Conservation (phyloP, 2,797 vertebrate genomes). For the Oceanodroma leucorhoa region DNA sequence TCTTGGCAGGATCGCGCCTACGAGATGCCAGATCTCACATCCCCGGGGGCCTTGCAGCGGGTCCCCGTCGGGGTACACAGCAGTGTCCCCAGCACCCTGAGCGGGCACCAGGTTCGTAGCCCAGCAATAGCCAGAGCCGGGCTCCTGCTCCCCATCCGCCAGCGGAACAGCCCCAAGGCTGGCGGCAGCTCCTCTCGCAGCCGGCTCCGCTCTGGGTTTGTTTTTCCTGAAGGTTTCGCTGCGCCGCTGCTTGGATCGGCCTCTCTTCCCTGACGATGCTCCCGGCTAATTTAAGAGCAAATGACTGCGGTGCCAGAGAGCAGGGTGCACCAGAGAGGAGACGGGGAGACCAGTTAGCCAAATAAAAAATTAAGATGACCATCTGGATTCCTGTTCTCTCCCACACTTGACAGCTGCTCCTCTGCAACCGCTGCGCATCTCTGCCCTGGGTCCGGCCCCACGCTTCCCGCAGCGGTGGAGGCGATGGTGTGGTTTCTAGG, state of each 20-base stretch:
- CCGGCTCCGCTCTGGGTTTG: background rate
- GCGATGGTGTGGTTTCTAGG: background rate
- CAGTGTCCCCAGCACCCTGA: background rate
- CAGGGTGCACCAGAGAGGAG: background rate
- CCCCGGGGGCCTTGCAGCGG: background rate
- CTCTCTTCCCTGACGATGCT: background rate
- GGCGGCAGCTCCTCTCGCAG: background rate
- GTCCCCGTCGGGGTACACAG: accelerated
- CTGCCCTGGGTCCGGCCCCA: background rate
- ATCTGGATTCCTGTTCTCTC: constrained; percentile 40
- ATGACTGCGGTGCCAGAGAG: background rate
- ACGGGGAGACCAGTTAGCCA: background rate
- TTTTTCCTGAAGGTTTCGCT: background rate
- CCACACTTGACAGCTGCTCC: constrained; percentile 20
- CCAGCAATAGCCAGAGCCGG: background rate
- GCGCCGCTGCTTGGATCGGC: background rate
- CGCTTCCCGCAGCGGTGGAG: background rate
- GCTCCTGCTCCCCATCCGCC: background rate
- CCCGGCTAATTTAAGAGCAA: background rate
- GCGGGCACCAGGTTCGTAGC: accelerated
- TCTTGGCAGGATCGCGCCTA: background rate
- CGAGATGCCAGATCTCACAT: background rate
- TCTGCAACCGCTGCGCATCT: background rate
- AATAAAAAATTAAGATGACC: constrained; percentile 10
- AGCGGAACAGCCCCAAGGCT: background rate